These are phyloP conservation scores for Uropsilus gracilis DNA, from an alignment of 2,113 vertebrate species.

Conservation along the genomic window DNA sequence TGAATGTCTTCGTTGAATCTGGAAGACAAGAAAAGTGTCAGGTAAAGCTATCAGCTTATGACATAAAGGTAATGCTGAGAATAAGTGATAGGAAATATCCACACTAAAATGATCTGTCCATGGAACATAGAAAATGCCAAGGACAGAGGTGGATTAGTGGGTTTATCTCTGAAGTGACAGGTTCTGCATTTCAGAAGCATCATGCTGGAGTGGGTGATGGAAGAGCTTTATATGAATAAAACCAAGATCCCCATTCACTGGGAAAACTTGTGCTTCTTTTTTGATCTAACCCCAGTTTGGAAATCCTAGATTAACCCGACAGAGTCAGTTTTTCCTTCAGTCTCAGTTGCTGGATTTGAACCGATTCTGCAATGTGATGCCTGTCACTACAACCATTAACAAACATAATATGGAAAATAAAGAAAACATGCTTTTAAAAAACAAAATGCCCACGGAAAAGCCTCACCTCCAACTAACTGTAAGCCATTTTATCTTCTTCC, in stretches of 20 bases:
- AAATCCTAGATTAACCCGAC: conserved; percentile 81
- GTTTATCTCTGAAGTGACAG: conserved; percentile 86
- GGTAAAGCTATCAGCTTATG: conserved; percentile 87
- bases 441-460: neutral
- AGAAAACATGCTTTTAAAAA: neutral
- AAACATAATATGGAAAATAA: conserved; percentile 17
- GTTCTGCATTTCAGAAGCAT: conserved; percentile 85
- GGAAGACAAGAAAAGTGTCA: conserved; percentile 83
- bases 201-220: conserved; percentile 76
- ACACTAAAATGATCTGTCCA: conserved; percentile 80
- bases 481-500: conserved; percentile 27
- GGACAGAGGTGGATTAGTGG: conserved; percentile 84
- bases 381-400: conserved; percentile 11
- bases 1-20: conserved; percentile 80
- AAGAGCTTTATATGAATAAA: conserved; percentile 80
- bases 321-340: conserved; percentile 67
- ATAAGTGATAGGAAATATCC: conserved; percentile 83
- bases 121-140: conserved; percentile 79
- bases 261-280: conserved; percentile 76
- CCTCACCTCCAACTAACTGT: neutral
- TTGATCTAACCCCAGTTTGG: conserved; percentile 75
- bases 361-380: conserved; percentile 26
- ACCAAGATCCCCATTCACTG: conserved; percentile 68
- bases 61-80: conserved; percentile 82
- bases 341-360: conserved; percentile 62